These are phyloP conservation scores for Acromyrmex echinatior DNA, from an alignment of 1,140 invertebrate genomes.

Conservation along the genomic window DNA sequence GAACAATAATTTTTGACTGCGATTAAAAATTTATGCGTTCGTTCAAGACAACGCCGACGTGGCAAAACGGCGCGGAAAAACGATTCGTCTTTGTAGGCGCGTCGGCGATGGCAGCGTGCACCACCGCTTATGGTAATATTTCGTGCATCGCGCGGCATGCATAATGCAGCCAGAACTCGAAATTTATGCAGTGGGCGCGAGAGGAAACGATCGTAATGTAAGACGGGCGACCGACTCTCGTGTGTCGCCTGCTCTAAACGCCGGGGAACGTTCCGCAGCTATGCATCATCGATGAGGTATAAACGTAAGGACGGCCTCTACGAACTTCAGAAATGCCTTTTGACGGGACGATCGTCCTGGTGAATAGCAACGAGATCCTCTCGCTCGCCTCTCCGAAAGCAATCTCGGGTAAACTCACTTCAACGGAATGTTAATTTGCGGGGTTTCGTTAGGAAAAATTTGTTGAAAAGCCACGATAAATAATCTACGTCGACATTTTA, in stretches of 20 bases:
- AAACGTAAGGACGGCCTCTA: conserved; percentile 27
- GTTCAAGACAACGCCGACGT: neutral
- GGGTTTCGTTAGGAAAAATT: neutral
- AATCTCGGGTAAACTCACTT: neutral
- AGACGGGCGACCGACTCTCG: conserved; percentile 50
- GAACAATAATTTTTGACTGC: conserved; percentile 15
- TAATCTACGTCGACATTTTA: neutral
- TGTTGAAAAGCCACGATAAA: neutral
- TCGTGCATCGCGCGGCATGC: conserved; percentile 67
- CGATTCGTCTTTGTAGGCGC: conserved; percentile 49
- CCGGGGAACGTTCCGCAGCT: conserved; percentile 64
- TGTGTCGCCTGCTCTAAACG: conserved; percentile 56
- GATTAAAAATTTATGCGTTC: conserved; percentile 29
- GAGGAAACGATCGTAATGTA: conserved; percentile 45
- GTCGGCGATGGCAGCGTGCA: neutral
- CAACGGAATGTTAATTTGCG: neutral
- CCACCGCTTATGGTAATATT: conserved; percentile 73
- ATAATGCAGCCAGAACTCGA: conserved; percentile 70
- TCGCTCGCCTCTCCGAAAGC: neutral
- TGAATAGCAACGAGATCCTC: neutral
- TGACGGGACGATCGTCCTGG: neutral
- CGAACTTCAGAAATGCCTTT: conserved; percentile 9
- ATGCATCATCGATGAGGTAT: conserved; percentile 62
- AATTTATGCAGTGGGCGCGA: conserved; percentile 63
- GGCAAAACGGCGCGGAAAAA: conserved; percentile 10